Conservation (phyloP, 2,113 vertebrate genomes). For the Seriola rivoliana region DNA sequence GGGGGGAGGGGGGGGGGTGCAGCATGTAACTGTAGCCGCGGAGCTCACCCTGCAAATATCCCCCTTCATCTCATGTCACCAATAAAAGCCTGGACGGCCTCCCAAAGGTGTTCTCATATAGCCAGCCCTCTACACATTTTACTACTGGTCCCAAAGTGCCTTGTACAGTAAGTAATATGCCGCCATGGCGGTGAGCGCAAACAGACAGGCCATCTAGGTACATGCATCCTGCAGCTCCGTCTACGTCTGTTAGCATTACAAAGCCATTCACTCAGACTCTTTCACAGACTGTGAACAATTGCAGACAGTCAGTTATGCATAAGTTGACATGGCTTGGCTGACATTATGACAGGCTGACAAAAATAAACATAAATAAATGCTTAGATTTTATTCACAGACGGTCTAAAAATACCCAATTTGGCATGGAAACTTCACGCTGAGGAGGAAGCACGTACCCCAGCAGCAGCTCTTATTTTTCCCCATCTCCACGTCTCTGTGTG, state of each 20-base stretch:
- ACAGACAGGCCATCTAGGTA: slow-evolving; percentile 25
- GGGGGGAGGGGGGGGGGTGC: neutral
- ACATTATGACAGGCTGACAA: slow-evolving; percentile 45
- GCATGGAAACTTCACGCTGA: slow-evolving; percentile 35
- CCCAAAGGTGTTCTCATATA: slow-evolving; percentile 28
- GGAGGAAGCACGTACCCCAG: slow-evolving; percentile 24
- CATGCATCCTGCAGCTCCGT: neutral
- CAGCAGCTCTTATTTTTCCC: slow-evolving; percentile 15
- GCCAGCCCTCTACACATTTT: slow-evolving; percentile 24
- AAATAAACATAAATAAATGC: slow-evolving; percentile 36
- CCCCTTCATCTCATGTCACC: slow-evolving; percentile 29
- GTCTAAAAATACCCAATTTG: slow-evolving; percentile 53
- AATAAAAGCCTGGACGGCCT: slow-evolving; percentile 29
- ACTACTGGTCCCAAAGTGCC: slow-evolving; percentile 26
- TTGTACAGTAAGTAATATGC: slow-evolving; percentile 27
- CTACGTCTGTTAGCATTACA: slow-evolving; percentile 30
- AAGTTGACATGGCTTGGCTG: slow-evolving; percentile 33
- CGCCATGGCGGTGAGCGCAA: neutral
- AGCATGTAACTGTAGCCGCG: slow-evolving; percentile 17
- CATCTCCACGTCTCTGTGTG: slow-evolving; percentile 7
- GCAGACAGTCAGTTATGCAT: slow-evolving; percentile 34
- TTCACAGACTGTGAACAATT: slow-evolving; percentile 25
- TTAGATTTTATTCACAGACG: slow-evolving; percentile 21
- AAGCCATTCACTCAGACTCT: slow-evolving; percentile 26
- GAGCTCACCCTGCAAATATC: slow-evolving; percentile 33